Conservation (phyloP, 1,140 invertebrate species). For the Tetramorium alpestre region DNA sequence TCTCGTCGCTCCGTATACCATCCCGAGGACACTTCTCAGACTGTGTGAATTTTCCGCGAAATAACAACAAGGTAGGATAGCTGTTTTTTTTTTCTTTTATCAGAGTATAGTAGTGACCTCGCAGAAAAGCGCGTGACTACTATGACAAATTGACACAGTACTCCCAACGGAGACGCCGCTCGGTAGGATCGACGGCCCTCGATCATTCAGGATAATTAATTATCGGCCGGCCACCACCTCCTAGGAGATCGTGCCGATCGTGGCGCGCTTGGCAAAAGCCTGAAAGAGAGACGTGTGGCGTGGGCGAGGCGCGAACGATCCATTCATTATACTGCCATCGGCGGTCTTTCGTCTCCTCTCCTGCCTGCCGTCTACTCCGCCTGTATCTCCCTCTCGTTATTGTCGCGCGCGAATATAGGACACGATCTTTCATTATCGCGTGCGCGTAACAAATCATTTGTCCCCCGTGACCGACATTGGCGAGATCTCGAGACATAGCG, state of each 20-base stretch:
- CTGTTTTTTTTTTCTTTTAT: neutral
- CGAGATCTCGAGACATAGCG: conserved; percentile 1
- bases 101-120: conserved; percentile 49
- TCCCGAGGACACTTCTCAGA: neutral
- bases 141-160: conserved; percentile 73
- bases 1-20: neutral
- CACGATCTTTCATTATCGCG: conserved; percentile 63
- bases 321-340: conserved; percentile 74
- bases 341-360: conserved; percentile 25
- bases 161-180: conserved; percentile 68
- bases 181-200: conserved; percentile 71
- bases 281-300: conserved; percentile 62
- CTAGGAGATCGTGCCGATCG: conserved; percentile 73
- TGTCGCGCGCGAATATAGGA: conserved; percentile 60
- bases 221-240: conserved; percentile 69
- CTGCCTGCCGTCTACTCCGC: conserved; percentile 49
- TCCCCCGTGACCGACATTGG: neutral
- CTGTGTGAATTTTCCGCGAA: conserved; percentile 56
- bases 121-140: conserved; percentile 71
- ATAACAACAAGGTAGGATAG: conserved; percentile 66
- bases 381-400: conserved; percentile 64
- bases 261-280: conserved; percentile 36
- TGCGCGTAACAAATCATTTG: conserved; percentile 52
- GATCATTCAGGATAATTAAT: conserved; percentile 76
- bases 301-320: conserved; percentile 76